Evolutionary conservation across 2,797 vertebrate genomes (phyloP), one percentile per base, ranked within the genome.

Genomic region (Rhinella marina): DNA sequence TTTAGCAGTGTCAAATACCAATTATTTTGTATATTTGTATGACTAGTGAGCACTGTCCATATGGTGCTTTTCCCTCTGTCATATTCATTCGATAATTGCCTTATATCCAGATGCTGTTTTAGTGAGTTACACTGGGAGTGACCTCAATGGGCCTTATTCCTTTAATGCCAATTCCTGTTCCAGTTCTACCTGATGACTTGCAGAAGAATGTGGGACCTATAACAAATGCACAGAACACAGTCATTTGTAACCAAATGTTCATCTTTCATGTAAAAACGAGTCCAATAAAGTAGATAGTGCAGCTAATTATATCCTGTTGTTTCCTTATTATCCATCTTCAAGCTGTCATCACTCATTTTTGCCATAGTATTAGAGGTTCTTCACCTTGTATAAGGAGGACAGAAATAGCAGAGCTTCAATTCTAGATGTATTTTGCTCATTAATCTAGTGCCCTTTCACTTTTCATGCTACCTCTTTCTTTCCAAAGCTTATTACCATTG

Each of bases 61-160:
- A 80, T 73, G 72, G 27, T 19, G 68, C 17, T 61, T 68, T 64
- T 62, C n/a, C 41, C 21, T 79, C n/a, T 66, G 59, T 84, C 59
- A 50, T 72, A 7, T 59, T 68, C n/a, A 8, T 27, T 61, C 23
- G 21, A 72, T 88, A 88, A 88, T 84, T 88, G 76, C 54, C 80
- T 66, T 84, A 23, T 62, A 72, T 64, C 25, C 64, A 32, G 54
- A 78, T 41, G 32, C 8, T 78, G 12, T 32, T 83, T 59, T 25
- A 48, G 17, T 59, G 13, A 84, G 52, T 57, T 83, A 17, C 72
- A 57, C 52, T 17, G 32, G 59, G 17, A 68, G 61, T 57, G 72
- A 84, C 87, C 81, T 27, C 50, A 25, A 64, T 61, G 32, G 21
- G 54, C 50, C 19, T 59, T 7, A 79, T 83, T 88, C 56, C 76